phyloP scores from a whole-genome alignment of 2,797 vertebrate species.

The Florisuga fusca region DNA sequence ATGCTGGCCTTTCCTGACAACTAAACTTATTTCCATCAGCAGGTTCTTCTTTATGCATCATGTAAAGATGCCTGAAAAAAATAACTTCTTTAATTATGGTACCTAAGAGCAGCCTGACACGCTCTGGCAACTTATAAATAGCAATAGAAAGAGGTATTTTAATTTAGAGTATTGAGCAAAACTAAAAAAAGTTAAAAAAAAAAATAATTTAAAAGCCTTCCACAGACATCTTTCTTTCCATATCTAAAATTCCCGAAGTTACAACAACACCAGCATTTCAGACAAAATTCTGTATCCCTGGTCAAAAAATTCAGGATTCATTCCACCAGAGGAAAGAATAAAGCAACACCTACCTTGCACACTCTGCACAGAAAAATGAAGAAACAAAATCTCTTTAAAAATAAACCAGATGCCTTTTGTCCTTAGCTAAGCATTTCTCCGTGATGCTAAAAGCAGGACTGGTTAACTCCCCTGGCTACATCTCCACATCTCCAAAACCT shows the following conservation, averaged over 20 bases:
- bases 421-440: neutral
- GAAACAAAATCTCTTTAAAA: neutral
- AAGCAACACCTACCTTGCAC: neutral
- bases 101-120: neutral
- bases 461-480: neutral
- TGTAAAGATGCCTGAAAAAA: neutral
- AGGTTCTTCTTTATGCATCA: neutral
- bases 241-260: neutral
- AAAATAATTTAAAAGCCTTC: neutral
- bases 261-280: neutral
- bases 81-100: neutral
- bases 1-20: fast-evolving
- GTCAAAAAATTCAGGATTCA: neutral
- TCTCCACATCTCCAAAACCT: neutral
- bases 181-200: neutral
- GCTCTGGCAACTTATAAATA: neutral
- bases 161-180: neutral
- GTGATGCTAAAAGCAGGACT: neutral
- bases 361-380: neutral
- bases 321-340: neutral
- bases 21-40: neutral
- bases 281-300: neutral
- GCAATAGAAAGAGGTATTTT: neutral
- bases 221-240: neutral
- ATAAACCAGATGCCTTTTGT: neutral